Base-by-base conservation (phyloP, 1,140 invertebrate genomes). In the Papilio dardanus region DNA sequence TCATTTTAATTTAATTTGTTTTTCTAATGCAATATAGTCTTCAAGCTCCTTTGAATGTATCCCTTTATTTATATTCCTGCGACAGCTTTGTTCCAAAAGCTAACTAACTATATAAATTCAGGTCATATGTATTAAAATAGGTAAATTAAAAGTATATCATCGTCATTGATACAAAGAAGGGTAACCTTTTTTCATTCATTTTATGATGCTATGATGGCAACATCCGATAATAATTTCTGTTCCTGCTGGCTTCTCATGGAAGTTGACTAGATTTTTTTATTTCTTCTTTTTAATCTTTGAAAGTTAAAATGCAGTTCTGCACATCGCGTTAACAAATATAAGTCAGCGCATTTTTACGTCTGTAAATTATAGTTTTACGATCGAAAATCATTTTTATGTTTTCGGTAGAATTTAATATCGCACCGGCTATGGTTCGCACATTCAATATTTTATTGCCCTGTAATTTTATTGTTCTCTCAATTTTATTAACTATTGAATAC, bases 401-500 rank as follows among this genome's bases (percentile, higher is more conserved):
- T 92, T 93, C 88, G 87, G 86, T 87, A 84, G 90, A 93, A 93
- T 93, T 93, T 92, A 93, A 93, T 93, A 92, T 92, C 89, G 89
- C 88, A 88, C 89, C 86, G 85, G 89, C 87, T 87, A 89, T 87
- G 88, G 87, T 89, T 86, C 80, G 89, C 85, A 88, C 89, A 91
- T 91, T 92, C 88, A 85, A 83, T 90, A 83, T 93, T 93, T 93
- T 92, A 93, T 89, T 89, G 86, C 86, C 80, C 88, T 93, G 90
- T 93, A 93, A 93, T 93, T 93, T 93, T 93, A 93, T 91, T 93
- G 89, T 93, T 93, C 91, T 92, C 90, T 92, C 90, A 89, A 92
- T 91, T 93, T 93, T 93, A 92, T 92, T 93, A 90, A 92, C 90
- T 92, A 91, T 93, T 84, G 91, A 93, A 88, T 85, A 88, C 83